Conservation (phyloP, 2,113 vertebrate species). For the Microcebus tavaratra region DNA sequence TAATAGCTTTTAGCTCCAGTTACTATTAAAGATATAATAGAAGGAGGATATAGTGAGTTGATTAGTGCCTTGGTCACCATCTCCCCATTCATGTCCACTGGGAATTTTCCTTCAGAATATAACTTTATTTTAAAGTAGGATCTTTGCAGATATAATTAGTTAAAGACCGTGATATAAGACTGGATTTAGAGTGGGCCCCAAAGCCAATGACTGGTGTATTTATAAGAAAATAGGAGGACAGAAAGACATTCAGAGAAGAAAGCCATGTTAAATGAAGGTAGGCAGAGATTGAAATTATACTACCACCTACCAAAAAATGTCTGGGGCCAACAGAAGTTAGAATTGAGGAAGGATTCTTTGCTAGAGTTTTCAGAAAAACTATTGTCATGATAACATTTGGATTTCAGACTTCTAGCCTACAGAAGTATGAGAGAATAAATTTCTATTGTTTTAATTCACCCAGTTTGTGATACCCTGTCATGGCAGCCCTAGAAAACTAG, state of each 20-base stretch:
- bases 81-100: not conserved
- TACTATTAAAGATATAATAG: not conserved
- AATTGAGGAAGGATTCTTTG: not conserved
- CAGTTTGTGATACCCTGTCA: not conserved
- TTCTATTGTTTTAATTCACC: not conserved
- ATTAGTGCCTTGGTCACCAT: not conserved
- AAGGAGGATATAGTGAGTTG: not conserved
- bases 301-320: accelerated
- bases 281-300: not conserved
- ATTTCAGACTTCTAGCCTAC: not conserved
- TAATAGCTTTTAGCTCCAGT: not conserved
- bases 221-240: not conserved
- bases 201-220: not conserved
- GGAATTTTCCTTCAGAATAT: not conserved
- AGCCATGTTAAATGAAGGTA: not conserved
- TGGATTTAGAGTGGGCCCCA: not conserved
- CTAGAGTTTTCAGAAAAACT: not conserved
- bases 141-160: not conserved
- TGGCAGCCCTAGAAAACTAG: not conserved
- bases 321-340: too few species aligned
- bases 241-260: not conserved
- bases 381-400: not conserved
- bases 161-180: not conserved
- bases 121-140: not conserved
- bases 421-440: not conserved